A percentile compares a stretch with the other conserved stretches of the same genome.
These are phyloP conservation scores for Tenthredo distinguenda DNA, from an alignment of 2,888 invertebrate genomes.

Conservation along the genomic window DNA sequence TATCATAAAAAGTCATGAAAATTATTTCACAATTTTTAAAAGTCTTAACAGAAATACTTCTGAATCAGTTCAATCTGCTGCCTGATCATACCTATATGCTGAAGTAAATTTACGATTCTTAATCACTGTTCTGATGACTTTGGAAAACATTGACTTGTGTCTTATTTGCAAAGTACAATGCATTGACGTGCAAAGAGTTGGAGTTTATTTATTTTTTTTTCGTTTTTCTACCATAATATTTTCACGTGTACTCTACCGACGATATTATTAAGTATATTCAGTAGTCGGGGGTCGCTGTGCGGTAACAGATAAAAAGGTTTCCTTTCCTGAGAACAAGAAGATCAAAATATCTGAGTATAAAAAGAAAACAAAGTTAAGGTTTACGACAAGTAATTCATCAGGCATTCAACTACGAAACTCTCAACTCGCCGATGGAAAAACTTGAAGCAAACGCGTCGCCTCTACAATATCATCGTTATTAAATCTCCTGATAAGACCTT, in stretches of 20 bases:
- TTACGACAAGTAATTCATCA: not conserved
- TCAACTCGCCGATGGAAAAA: constrained; percentile 2
- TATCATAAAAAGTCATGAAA: not conserved
- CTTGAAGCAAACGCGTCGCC: constrained; percentile 18
- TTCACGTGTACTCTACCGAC: not conserved
- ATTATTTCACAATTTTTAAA: not conserved
- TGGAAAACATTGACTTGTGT: not conserved
- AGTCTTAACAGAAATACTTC: not conserved
- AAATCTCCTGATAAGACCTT: not conserved
- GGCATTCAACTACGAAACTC: not conserved
- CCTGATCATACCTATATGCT: not conserved
- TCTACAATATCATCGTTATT: not conserved
- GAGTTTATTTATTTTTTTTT: not conserved
- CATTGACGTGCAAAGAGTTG: not conserved
- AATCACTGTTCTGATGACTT: not conserved
- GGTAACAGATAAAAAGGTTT: not conserved
- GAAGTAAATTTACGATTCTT: not conserved
- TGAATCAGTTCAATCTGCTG: constrained; percentile 19
- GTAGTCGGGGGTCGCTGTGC: not conserved
- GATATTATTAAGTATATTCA: not conserved
- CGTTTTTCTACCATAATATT: not conserved
- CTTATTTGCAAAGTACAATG: not conserved
- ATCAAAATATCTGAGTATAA: no score
- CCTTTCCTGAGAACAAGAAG: not conserved
- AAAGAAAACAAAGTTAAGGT: not conserved